These are phyloP conservation scores for Musca domestica DNA, from an alignment of 1,140 invertebrate genomes.

Conservation along the genomic window DNA sequence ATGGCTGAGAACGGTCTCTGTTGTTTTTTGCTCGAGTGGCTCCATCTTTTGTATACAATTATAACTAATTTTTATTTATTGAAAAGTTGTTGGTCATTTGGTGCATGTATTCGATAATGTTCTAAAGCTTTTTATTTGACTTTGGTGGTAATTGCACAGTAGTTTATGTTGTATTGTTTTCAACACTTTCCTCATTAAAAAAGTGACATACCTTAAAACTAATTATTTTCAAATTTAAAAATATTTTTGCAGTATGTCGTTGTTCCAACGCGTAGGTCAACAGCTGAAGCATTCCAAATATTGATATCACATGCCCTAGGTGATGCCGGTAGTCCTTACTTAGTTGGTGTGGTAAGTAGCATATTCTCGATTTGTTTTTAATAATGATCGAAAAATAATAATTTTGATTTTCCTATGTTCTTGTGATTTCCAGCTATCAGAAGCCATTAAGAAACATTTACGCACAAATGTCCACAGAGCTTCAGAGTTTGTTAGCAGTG, in stretches of 20 bases:
- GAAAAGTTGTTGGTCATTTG: constrained; percentile 58
- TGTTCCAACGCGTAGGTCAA: constrained; percentile 83
- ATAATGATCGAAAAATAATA: no score
- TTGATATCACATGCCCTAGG: constrained; percentile 89
- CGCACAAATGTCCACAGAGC: constrained; percentile 20
- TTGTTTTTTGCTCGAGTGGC: constrained; percentile 31
- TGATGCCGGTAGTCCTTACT: constrained; percentile 90
- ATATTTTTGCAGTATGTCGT: constrained; percentile 79
- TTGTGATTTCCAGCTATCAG: constrained; percentile 64
- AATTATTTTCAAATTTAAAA: not conserved
- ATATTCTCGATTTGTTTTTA: no score
- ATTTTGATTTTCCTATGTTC: no score
- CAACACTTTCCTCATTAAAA: not conserved
- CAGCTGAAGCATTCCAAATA: constrained; percentile 93
- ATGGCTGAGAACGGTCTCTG: not conserved
- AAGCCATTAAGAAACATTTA: constrained; percentile 59
- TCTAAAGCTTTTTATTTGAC: constrained; percentile 14
- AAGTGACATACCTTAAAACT: not conserved
- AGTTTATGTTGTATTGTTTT: not conserved
- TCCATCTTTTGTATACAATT: constrained; percentile 35
- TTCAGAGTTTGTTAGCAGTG: constrained; percentile 24
- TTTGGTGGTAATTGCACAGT: not conserved
- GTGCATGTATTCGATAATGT: constrained; percentile 6
- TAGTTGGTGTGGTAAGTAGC: constrained; percentile 81
- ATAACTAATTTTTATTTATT: constrained; percentile 60